These are phyloP conservation scores for Pachyseris speciosa DNA, from an alignment of 64 coral and sea anemone genomes.

Conservation along the genomic window DNA sequence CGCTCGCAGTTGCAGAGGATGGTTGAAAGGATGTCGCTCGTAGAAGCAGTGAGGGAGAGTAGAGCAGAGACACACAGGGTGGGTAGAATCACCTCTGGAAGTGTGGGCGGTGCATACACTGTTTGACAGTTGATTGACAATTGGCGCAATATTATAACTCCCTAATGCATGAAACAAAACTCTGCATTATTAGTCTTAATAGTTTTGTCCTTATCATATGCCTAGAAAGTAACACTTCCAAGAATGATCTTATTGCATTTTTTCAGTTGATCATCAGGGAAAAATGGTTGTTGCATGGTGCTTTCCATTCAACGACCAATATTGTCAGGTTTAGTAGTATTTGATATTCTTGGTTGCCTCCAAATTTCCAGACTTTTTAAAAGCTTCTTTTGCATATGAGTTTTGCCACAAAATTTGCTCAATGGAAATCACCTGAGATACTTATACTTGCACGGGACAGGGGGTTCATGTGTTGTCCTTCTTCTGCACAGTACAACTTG, in stretches of 20 bases:
- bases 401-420: no score
- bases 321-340: no score
- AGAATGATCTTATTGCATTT: not conserved
- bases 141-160: slow-evolving; percentile 39
- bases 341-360: no score
- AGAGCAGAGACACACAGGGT: slow-evolving; percentile 37
- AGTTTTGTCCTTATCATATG: not conserved
- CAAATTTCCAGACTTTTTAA: no score
- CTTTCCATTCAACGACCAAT: not conserved
- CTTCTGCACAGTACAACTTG: no score
- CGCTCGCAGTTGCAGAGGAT: slow-evolving; percentile 26
- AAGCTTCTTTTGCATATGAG: no score
- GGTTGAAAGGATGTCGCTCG: slow-evolving; percentile 45
- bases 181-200: slow-evolving; percentile 43
- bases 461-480: no score
- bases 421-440: no score
- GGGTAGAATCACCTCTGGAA: slow-evolving; percentile 52
- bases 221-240: not conserved
- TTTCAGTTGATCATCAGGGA: not conserved
- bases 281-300: no score
- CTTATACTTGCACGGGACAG: no score
- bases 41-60: slow-evolving; percentile 43
- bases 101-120: slow-evolving; percentile 20
- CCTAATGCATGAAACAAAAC: slow-evolving; percentile 49
- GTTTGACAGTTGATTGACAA: slow-evolving; percentile 39